Evolutionary conservation across 2,113 vertebrate species (phyloP), one percentile per base, ranked within the genome.

Genomic region (Sceloporus undulatus): DNA sequence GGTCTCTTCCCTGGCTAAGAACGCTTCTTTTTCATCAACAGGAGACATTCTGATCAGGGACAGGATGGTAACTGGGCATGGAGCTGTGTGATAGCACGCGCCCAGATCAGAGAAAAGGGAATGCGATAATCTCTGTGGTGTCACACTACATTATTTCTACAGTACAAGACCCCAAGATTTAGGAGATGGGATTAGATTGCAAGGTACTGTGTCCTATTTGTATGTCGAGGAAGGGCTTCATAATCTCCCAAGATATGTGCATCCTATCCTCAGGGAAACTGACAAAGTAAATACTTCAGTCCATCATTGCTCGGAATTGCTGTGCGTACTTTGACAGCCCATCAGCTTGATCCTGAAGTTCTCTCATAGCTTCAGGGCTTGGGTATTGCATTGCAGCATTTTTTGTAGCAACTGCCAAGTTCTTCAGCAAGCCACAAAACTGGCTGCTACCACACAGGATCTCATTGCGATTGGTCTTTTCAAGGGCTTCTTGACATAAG

Each of bases 381-480:
- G 98, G 98, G 54, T 96, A 97, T 27, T 96, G 85, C 23, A 99
- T 86, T 0, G 97, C 98, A 0, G 98, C 98, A 0, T 92, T 97
- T 93, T 99, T 99, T 91, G 98, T 99, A 92, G 98, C 98, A 52
- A 99, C 92, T 0, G 99, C 98, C 86, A 99, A 95, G 79, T 95
- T 97, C 95, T 98, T 99, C 74, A 99, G 96, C 76, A 98, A 97
- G 85, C 97, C 95, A 91, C 99, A 99, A 71, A 99, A 97, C n/a
- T 95, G 95, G 90, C 96, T 98, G 96, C 98, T 98, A 91, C 96
- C 90, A 4, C 94, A 92, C 38, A 99, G 97, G 74, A 99, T 38
- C 62, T 97, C 96, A 0, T 97, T 97, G 16, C 97, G 93, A 2
- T 88, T 76, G 0, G 96, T 91, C 23, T 91, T 92, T 1, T 92